Conservation (phyloP, 2,113 vertebrate genomes). For the Ochotona curzoniae region DNA sequence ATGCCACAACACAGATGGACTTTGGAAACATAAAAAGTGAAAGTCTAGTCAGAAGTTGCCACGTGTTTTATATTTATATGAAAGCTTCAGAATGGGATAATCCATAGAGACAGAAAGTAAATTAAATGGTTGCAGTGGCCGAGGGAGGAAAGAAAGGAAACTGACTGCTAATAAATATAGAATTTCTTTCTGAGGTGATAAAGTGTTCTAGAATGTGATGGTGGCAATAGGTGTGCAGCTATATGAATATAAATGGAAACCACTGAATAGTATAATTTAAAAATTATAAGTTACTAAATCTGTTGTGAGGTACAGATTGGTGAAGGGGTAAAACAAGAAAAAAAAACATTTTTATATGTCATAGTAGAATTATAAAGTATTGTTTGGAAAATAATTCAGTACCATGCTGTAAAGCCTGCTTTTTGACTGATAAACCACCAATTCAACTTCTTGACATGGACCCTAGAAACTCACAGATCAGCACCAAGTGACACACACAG, state of each 20-base stretch:
- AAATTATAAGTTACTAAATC: slow-evolving; percentile 40
- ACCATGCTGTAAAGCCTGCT: background rate
- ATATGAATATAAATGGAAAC: background rate
- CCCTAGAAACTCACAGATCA: background rate
- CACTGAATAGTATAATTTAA: background rate
- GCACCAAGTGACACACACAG: background rate
- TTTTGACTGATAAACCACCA: slow-evolving; percentile 13
- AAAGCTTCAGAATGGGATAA: background rate
- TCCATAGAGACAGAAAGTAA: background rate
- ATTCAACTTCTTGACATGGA: background rate
- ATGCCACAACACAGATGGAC: background rate
- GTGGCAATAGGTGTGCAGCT: background rate
- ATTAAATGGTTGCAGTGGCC: background rate
- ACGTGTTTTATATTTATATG: background rate
- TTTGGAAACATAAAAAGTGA: background rate
- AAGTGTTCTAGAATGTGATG: background rate
- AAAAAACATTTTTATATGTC: background rate
- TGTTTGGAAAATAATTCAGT: background rate
- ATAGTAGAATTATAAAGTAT: background rate
- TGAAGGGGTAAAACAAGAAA: slow-evolving; percentile 2
- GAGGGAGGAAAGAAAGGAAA: background rate
- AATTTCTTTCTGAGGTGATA: slow-evolving; percentile 4
- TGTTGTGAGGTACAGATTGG: slow-evolving; percentile 32
- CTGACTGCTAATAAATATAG: background rate
- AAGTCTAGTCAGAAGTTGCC: background rate